A percentile compares a stretch with the other conserved stretches of the same genome.
Evolutionary conservation across 1,140 invertebrate genomes (phyloP).

Genomic region (Diorhabda carinulata): DNA sequence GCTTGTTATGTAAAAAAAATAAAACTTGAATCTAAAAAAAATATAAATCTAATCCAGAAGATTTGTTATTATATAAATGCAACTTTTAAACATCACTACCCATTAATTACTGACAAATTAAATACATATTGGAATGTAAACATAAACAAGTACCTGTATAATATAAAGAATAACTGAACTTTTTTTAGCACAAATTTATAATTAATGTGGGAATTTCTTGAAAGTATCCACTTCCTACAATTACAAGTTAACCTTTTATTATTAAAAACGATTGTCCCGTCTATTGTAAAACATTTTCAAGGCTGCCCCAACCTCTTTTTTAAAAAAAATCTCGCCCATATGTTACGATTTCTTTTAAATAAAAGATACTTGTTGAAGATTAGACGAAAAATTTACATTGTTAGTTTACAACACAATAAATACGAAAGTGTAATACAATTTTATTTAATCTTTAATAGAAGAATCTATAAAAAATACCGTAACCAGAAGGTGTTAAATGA

Average conservation of each 20-base stretch:
- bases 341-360: neutral
- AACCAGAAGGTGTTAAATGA: neutral
- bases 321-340: neutral
- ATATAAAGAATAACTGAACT: neutral
- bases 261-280: constrained; percentile 2
- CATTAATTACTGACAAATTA: too few relatives aligned
- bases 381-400: neutral
- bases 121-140: neutral
- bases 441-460: neutral
- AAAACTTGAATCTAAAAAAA: too few relatives aligned
- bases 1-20: too few relatives aligned
- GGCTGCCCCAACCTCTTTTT: neutral
- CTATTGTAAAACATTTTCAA: neutral
- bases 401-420: neutral
- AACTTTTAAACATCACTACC: too few relatives aligned
- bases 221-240: neutral
- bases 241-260: constrained; percentile 1
- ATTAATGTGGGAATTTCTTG: neutral
- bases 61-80: too few relatives aligned
- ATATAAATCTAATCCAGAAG: too few relatives aligned
- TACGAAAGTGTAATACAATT: neutral
- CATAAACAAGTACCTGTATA: neutral
- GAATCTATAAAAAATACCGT: neutral
- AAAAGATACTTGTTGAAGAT: neutral
- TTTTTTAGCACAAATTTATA: neutral